Evolutionary conservation across 2,797 vertebrate genomes (phyloP).

Genomic region (Rallus crepitans): DNA sequence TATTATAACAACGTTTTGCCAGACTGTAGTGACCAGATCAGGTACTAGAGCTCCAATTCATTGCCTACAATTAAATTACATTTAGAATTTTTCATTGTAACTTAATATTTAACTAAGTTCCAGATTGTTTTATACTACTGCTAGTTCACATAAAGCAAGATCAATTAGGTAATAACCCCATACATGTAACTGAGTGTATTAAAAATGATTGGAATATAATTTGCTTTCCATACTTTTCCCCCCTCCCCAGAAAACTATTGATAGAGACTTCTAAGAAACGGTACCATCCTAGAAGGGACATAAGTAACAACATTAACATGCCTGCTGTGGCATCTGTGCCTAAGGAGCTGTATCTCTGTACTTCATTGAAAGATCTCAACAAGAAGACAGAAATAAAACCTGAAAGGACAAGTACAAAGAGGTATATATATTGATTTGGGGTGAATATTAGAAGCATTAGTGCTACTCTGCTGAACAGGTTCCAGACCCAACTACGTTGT

Average conservation of each 20-base stretch:
- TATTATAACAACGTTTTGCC: neutral
- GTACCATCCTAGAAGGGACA: constrained; percentile 23
- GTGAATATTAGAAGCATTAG: neutral
- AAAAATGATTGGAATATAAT: neutral
- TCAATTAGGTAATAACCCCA: neutral
- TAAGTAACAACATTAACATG: constrained; percentile 81
- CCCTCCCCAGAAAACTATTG: constrained; percentile 39
- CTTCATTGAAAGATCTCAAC: constrained; percentile 94
- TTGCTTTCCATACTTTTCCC: neutral
- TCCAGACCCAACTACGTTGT: neutral
- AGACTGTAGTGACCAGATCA: neutral
- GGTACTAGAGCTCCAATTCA: neutral
- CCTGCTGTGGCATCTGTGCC: constrained; percentile 91
- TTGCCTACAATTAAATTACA: neutral
- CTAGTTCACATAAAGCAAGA: neutral
- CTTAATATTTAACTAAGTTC: neutral
- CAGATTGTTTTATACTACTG: neutral
- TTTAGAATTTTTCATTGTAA: neutral
- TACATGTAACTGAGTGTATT: neutral
- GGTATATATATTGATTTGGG: constrained; percentile 72
- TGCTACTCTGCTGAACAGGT: neutral
- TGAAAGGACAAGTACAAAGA: constrained; percentile 91
- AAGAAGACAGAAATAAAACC: constrained; percentile 95
- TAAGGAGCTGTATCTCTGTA: constrained; percentile 94
- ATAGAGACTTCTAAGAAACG: constrained; percentile 45